Percentiles rank a stretch among this genome's conserved stretches.
Conservation (phyloP, 2,888 invertebrate genomes). For the Noctua fimbriata region DNA sequence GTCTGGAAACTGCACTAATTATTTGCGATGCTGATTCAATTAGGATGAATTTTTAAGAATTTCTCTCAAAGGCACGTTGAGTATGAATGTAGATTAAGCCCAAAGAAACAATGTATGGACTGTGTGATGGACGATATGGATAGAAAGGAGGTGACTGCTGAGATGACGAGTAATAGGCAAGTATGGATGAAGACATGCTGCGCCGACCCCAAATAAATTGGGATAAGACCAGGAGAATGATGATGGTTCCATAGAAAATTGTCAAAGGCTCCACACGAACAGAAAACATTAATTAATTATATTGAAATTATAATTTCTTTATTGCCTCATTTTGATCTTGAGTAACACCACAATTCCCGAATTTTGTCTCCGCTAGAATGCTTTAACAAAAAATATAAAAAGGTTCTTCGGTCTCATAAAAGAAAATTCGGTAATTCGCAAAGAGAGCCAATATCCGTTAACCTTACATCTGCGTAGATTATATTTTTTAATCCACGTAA, state of each 20-base stretch:
- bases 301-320: background rate
- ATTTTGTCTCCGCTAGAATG: background rate
- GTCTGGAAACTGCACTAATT: background rate
- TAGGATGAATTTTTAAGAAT: background rate
- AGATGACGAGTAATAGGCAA: no score
- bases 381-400: constrained; percentile 30
- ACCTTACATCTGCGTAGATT: constrained; percentile 46
- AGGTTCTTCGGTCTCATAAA: constrained; percentile 14
- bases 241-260: background rate
- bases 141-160: no score
- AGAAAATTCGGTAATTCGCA: constrained; percentile 32
- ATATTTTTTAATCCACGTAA: constrained; percentile 68
- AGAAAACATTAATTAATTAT: background rate
- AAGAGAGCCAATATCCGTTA: constrained; percentile 36
- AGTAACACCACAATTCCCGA: background rate
- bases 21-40: background rate
- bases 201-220: no score
- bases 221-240: no score
- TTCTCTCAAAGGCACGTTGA: background rate
- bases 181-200: no score
- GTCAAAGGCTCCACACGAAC: background rate
- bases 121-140: no score
- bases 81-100: no score
- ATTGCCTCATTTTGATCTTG: constrained; percentile 8
- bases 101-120: no score